Evolutionary conservation across 2,797 vertebrate species (phyloP), one percentile per base, ranked within the genome.

Genomic region (Sphenopsis melanotis): DNA sequence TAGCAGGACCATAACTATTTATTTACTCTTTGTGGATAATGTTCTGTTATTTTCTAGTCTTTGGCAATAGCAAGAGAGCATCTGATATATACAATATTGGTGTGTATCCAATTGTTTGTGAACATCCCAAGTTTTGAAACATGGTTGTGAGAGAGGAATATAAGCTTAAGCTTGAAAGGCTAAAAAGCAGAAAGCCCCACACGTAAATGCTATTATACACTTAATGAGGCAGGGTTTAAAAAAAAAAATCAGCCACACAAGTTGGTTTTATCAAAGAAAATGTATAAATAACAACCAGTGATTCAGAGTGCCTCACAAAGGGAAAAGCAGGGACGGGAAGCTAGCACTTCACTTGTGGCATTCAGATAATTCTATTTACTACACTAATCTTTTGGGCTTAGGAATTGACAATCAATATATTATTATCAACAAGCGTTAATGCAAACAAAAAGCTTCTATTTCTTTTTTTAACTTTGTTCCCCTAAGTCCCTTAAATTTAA

Each of bases 201-300:
- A 97, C 95, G 83, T 96, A 95, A 96, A 89, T 78, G 96, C 97
- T 78, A 89, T 97, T 97, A 95, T 96, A 95, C 93, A 89, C 96
- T 96, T 96, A 97, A 96, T 96, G 81, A 94, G 90, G 95, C 91
- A 94, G 92, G 93, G 95, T 96, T 96, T 96, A 53, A 91, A 87
- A 95, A 94, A 94, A 63, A 97, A 97, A 96, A 87, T 92, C 95
- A 97, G 94, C 96, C 96, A 95, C 89, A 96, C 96, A 97, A 96
- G 96, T 96, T 96, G 96, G 96, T 94, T 96, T 96, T 97, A 97
- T 96, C 96, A 96, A 97, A 97, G 97, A 97, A 97, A 96, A 96
- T 95, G 97, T 96, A 97, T 97, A 98, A 98, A 97, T 97, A 98
- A 97, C 94, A 96, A 96, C 92, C 82, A 91, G 94, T 68, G 83